Evolutionary conservation across 2,797 vertebrate genomes (phyloP).

Genomic region (Meda fulgida): DNA sequence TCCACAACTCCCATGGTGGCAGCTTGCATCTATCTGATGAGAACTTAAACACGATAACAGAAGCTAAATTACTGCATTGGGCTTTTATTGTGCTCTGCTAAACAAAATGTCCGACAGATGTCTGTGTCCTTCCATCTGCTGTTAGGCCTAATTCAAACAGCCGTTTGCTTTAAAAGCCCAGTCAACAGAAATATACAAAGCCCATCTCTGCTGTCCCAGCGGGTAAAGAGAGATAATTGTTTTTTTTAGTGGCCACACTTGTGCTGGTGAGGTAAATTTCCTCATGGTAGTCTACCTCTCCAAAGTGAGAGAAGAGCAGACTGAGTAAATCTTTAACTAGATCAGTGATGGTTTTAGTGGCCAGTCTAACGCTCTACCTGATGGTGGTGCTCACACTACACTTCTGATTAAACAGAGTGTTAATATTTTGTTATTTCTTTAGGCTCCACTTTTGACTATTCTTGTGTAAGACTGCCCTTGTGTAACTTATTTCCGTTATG

Average conservation of each 20-base stretch:
- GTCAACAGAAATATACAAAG: slow-evolving; percentile 27
- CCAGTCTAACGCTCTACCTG: slow-evolving; percentile 67
- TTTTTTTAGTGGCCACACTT: slow-evolving; percentile 57
- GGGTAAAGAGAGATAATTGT: slow-evolving; percentile 55
- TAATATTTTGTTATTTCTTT: neutral
- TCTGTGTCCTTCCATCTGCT: slow-evolving; percentile 45
- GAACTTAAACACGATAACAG: slow-evolving; percentile 11
- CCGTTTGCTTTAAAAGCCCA: slow-evolving; percentile 45
- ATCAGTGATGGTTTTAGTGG: slow-evolving; percentile 69
- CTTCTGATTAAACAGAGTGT: slow-evolving; percentile 11
- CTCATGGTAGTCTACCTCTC: slow-evolving; percentile 42
- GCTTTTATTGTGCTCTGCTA: slow-evolving; percentile 22
- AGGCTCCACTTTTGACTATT: neutral
- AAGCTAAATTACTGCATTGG: slow-evolving; percentile 19
- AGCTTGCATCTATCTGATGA: slow-evolving; percentile 5
- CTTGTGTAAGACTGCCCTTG: neutral
- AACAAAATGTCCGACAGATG: slow-evolving; percentile 41
- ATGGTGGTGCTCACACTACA: slow-evolving; percentile 74
- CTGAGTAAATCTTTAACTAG: slow-evolving; percentile 79
- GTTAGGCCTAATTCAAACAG: slow-evolving; percentile 37
- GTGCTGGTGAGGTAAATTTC: slow-evolving; percentile 57
- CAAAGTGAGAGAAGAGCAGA: slow-evolving; percentile 62
- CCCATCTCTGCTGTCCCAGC: slow-evolving; percentile 32
- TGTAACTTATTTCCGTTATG: neutral
- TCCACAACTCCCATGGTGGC: slow-evolving; percentile 33